Percentiles rank a stretch among this genome's conserved stretches.
phyloP scores from a whole-genome alignment of 2,888 invertebrate genomes.

The Phyllotreta striolata region DNA sequence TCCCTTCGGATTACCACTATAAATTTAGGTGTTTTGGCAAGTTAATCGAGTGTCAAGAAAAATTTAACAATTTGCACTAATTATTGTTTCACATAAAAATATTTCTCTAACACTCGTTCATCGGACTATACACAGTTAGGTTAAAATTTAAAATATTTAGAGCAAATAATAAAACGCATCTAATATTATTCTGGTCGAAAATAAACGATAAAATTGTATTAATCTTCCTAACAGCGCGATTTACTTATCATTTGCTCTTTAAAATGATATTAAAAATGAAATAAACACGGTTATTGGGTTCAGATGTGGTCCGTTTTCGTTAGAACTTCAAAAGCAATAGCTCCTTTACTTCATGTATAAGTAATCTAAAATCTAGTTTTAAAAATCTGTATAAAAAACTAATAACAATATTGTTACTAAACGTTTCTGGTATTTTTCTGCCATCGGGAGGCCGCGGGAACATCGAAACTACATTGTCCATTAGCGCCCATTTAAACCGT shows the following conservation, averaged over 20 bases:
- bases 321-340: constrained; percentile 7
- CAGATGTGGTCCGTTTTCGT: neutral
- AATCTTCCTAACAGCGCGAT: too few species aligned
- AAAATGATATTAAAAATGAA: neutral
- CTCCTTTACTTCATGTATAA: neutral
- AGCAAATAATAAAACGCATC: too few species aligned
- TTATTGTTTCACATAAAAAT: neutral
- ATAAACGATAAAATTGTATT: too few species aligned
- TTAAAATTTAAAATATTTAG: too few species aligned
- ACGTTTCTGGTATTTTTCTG: constrained; percentile 11
- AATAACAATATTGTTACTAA: constrained; percentile 21
- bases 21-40: constrained; percentile 11
- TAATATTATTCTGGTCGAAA: too few species aligned
- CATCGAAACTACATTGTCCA: constrained; percentile 7
- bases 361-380: constrained; percentile 14
- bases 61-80: neutral
- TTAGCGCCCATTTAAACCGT: constrained; percentile 11
- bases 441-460: neutral
- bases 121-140: too few species aligned
- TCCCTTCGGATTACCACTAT: neutral
- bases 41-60: neutral
- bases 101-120: too few species aligned
- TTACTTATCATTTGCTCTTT: neutral
- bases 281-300: neutral
- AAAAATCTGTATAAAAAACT: constrained; percentile 18